Evolutionary conservation across 2,888 invertebrate genomes (phyloP).

Genomic region (Lacanobia wlatinum): DNA sequence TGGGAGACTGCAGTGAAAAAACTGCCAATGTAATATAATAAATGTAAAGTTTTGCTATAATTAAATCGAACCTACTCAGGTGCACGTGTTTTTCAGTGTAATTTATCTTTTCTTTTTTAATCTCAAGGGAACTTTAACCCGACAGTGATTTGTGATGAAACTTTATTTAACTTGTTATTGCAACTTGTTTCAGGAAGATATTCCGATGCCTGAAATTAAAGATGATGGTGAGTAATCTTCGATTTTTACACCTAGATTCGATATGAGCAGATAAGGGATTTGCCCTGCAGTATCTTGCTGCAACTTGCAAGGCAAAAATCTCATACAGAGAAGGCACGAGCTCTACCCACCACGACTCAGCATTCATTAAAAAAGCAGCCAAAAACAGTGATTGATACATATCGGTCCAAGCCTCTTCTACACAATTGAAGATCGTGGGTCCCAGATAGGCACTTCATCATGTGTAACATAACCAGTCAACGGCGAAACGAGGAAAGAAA

Average conservation of each 20-base stretch:
- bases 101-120: background rate
- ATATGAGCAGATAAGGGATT: background rate
- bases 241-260: background rate
- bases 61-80: background rate
- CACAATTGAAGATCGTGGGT: too few relatives aligned
- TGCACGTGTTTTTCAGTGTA: background rate
- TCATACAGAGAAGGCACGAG: background rate
- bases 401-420: background rate
- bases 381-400: background rate
- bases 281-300: too few relatives aligned
- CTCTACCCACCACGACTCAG: background rate
- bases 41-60: background rate
- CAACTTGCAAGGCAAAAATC: too few relatives aligned
- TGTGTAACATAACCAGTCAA: background rate
- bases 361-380: too few relatives aligned
- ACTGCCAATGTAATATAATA: background rate
- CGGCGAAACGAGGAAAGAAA: too few relatives aligned
- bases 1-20: background rate
- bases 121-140: slow-evolving; percentile 14
- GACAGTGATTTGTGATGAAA: background rate
- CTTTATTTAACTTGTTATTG: background rate
- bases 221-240: slow-evolving; percentile 92
- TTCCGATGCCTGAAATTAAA: slow-evolving; percentile 93
- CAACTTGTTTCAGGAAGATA: slow-evolving; percentile 92
- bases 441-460: background rate